Evolutionary conservation across 2,888 invertebrate genomes (phyloP), one percentile per base, ranked within the genome.

Genomic region (Dasysyrphus albostriatus): DNA sequence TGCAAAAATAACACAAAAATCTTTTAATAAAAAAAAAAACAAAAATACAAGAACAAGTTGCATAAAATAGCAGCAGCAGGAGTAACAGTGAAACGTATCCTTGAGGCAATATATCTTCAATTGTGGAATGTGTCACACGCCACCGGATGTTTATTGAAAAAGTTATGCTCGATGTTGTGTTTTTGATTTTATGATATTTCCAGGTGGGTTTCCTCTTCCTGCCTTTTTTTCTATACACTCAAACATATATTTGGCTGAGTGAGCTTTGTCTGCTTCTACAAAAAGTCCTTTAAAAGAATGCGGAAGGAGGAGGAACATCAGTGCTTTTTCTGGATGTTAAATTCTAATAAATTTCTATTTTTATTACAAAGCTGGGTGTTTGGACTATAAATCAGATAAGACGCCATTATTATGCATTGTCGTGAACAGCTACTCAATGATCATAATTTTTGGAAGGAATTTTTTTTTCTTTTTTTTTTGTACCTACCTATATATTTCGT

Each of bases 61-160:
- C 65, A 44, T 42, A 73, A 49, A 65, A 58, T 39, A 70, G 49
- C 44, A 63, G 14, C 44, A 63, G 14, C 19, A 70, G 49, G 37
- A 63, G 14, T 37, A 63, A 10, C 19, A 39, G 7, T 42, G 24
- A 42, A n/a, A 67, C 49, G 69, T 69, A 49, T 69, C 77, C 85
- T 82, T 44, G 69, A 44, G 73, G 82, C 69, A 51, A 80, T 75
- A 51, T 84, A 70, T 81, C 75, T 81, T 69, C n/a, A 16, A 61
- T 19, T 70, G 51, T 56, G 85, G 61, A 73, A 77, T 81, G 47
- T 85, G 73, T 81, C 85, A 77, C 58, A 61, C 56, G 77, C 59
- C 82, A 69, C 29, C 85, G 82, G 82, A 78, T 82, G 85, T 85
- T 85, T 85, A 85, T 85, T 85, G 85, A 85, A 82, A 85, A 85